Conservation (phyloP, 1,140 invertebrate genomes). For the Chlorops oryzae region DNA sequence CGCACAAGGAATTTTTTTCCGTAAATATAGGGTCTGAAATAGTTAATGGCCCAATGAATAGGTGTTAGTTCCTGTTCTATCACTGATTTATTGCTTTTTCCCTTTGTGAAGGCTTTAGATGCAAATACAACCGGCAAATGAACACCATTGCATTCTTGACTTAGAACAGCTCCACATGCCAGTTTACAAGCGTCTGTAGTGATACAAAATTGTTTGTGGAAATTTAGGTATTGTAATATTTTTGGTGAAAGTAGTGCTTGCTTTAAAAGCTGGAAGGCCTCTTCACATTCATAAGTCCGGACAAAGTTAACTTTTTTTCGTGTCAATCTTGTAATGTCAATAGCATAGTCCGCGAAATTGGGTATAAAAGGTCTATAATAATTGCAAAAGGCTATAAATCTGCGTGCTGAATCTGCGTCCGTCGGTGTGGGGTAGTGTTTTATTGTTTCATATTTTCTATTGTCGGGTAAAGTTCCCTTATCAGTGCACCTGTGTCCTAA, state of each 20-base stretch:
- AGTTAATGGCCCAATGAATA: constrained; percentile 44
- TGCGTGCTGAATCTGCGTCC: neutral
- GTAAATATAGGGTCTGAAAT: constrained; percentile 45
- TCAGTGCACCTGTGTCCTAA: too few species aligned
- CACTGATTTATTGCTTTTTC: constrained; percentile 27
- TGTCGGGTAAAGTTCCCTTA: too few species aligned
- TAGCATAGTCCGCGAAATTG: neutral
- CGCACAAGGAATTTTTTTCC: constrained; percentile 33
- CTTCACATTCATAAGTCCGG: too few species aligned
- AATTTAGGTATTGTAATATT: constrained; percentile 7
- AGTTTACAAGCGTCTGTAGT: constrained; percentile 37
- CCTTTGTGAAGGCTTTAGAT: constrained; percentile 22
- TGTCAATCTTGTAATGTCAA: neutral
- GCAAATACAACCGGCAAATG: constrained; percentile 33
- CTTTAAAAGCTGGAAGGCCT: neutral
- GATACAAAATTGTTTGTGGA: constrained; percentile 16
- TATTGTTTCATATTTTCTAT: neutral
- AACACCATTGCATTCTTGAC: constrained; percentile 22
- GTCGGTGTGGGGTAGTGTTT: neutral
- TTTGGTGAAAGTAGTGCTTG: neutral
- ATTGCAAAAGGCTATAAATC: neutral
- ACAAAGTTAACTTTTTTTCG: constrained; percentile 1
- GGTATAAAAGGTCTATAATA: neutral
- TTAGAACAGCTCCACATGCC: constrained; percentile 39
- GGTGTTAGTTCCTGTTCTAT: constrained; percentile 38